Base-by-base conservation (phyloP, 2,888 invertebrate genomes). In the Rapana venosa region DNA sequence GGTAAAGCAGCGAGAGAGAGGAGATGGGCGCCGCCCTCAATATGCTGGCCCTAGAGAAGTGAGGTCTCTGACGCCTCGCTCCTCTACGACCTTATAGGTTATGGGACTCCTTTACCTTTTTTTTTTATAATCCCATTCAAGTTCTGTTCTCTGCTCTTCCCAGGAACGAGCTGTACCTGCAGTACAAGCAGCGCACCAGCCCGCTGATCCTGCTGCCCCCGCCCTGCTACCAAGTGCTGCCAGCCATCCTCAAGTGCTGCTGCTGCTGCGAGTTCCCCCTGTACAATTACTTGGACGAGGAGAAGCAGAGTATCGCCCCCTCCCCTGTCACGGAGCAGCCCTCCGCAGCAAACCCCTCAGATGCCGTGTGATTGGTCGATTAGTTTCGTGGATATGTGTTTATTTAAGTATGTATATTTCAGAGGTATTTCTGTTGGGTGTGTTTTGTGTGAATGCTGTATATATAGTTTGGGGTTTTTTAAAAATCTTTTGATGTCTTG, bases 171-270 rank as follows among this genome's bases (percentile, higher is more conserved):
- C 98, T 98, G 95, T 98, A 98, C 96, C 97, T 98, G 92, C 97
- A 97, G 96, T 98, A 98, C 96, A 98, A 98, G 96, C 97, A 97
- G 85, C 98, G 98, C 4, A 98, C 98, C 86, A 98, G 98, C 91
- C 98, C 98, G 0, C 96, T 98, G 94, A 98, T 98, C 95, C 98
- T 98, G 11, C 97, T 98, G 91, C 98, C 98, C 17, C 98, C 98
- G 0, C 97, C 97, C 1, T 97, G 98, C 85, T 98, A 98, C 96
- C 97, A 97, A n/a, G 98, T 98, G 95, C 98, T 98, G 81, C 98
- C 98, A 0, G 97, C 97, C 94, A 98, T 97, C 92, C 98, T 98
- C 92, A 98, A 98, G 96, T 98, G 97, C 95, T 97, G 98, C 35
- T 96, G 98, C 86, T 98, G 98, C 96, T 98, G 98, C 95, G 98